phyloP scores from a whole-genome alignment of 1,140 invertebrate genomes.

The Antheraea pernyi region DNA sequence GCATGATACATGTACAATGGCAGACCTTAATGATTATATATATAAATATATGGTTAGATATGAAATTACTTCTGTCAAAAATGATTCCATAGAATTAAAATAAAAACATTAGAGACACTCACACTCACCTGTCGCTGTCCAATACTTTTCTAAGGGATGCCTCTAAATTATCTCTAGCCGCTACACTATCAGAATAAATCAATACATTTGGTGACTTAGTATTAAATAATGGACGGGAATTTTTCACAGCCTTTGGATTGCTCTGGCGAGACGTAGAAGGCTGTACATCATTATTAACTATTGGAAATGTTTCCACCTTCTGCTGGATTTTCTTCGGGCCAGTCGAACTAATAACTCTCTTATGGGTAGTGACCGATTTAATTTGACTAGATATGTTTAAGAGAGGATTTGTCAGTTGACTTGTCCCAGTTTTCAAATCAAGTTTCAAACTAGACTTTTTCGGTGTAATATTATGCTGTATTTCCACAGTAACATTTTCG shows the following conservation, averaged over 20 bases:
- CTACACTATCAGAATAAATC: slow-evolving; percentile 88
- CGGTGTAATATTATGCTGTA: slow-evolving; percentile 70
- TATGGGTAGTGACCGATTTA: slow-evolving; percentile 72
- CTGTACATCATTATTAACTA: slow-evolving; percentile 40
- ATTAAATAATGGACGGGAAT: slow-evolving; percentile 75
- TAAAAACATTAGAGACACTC: slow-evolving; percentile 7
- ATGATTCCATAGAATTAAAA: not conserved
- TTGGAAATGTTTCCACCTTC: slow-evolving; percentile 35
- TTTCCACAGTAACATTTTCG: slow-evolving; percentile 71
- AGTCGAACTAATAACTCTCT: slow-evolving; percentile 64
- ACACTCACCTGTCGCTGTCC: slow-evolving; percentile 83
- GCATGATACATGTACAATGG: no score
- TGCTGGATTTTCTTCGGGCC: slow-evolving; percentile 50
- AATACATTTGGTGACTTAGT: slow-evolving; percentile 90
- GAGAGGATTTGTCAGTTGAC: slow-evolving; percentile 60
- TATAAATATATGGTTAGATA: no score
- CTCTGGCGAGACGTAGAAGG: slow-evolving; percentile 44
- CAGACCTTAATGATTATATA: no score
- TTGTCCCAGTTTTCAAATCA: slow-evolving; percentile 66
- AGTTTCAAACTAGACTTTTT: slow-evolving; percentile 70
- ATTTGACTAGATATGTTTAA: slow-evolving; percentile 75
- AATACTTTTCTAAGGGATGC: slow-evolving; percentile 84
- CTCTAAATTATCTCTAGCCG: slow-evolving; percentile 86
- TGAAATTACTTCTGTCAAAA: not conserved
- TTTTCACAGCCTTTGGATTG: slow-evolving; percentile 60